Base-by-base conservation (phyloP, 2,113 vertebrate genomes). In the Isurus oxyrinchus region DNA sequence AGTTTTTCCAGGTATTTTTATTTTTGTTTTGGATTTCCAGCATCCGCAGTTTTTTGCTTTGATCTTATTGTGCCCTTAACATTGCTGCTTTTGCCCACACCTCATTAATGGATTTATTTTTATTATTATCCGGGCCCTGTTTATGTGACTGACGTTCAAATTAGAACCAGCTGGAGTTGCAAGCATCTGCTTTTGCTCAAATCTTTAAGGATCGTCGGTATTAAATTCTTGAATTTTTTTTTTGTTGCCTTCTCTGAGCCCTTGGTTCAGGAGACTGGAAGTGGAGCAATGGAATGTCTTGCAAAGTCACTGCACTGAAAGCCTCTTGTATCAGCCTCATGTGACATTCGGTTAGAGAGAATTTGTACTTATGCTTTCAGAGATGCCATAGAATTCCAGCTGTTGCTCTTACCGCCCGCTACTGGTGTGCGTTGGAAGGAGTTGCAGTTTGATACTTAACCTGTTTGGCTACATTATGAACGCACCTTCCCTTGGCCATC, bases 111-210 rank as follows among this genome's bases (percentile, higher is more conserved):
- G 76, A 1, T 35, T 79, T 79, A 79, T n/a, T 79, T 35, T n/a
- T 79, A 10, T 79, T 35, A n/a, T 79, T 79, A n/a, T 6, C 76
- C 11, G 11, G 76, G 35, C 14, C 31, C 13, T 79, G 8, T 14
- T 79, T 1, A 35, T 76, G 31, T 76, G 31, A 35, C 69, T 76
- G 10, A 76, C 76, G 14, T 79, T 79, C 31, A n/a, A n/a, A n/a
- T 35, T 14, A 10, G 10, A 13, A 11, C 76, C 76, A 79, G 79
- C 14, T 14, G n/a, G 5, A 8, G 14, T 19, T 84, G 40, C 3
- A 44, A 84, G n/a, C n/a, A 84, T 84, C 79, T 84, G 79, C n/a
- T 40, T 84, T 84, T 84, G 79, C 13, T 84, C n/a, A 84, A 84
- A 19, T 4, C 14, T 0, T 14, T 84, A 5, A 19, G n/a, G 13